These are phyloP conservation scores for Parascotia fuliginaria DNA, from an alignment of 2,888 invertebrate genomes.

Conservation along the genomic window DNA sequence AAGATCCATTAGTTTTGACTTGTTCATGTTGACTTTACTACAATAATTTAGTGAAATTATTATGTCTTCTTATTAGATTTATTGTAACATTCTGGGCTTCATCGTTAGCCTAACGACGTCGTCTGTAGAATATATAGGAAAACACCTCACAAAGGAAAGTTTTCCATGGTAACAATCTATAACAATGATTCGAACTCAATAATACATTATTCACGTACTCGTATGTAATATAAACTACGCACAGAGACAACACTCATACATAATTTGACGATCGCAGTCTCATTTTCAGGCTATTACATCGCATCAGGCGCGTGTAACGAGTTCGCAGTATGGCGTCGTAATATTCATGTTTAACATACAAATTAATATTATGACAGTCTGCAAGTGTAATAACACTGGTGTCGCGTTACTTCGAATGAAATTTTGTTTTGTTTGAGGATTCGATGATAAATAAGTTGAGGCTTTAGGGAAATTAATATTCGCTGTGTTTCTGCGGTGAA, in stretches of 20 bases:
- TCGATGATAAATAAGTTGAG: neutral
- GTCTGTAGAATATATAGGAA: too few species aligned
- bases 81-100: too few species aligned
- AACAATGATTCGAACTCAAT: neutral
- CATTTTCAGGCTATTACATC: conserved; percentile 61
- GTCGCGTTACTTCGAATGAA: conserved; percentile 20
- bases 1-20: too few species aligned
- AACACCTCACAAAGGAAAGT: too few species aligned
- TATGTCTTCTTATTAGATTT: too few species aligned
- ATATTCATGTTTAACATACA: conserved; percentile 49
- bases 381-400: conserved; percentile 38
- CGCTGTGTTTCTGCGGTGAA: neutral
- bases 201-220: neutral
- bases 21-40: too few species aligned
- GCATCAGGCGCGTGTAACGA: conserved; percentile 42
- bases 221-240: conserved; percentile 1
- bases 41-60: too few species aligned
- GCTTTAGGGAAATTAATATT: neutral
- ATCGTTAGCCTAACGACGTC: too few species aligned
- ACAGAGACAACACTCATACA: conserved; percentile 21
- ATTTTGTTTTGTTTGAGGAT: conserved; percentile 20
- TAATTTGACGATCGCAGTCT: conserved; percentile 46
- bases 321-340: conserved; percentile 46
- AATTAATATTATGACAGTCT: conserved; percentile 45
- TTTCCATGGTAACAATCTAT: too few species aligned